Percentiles rank a stretch among this genome's conserved stretches.
These are phyloP conservation scores for Sylvilagus bachmani DNA, from an alignment of 2,113 vertebrate species.

Conservation along the genomic window DNA sequence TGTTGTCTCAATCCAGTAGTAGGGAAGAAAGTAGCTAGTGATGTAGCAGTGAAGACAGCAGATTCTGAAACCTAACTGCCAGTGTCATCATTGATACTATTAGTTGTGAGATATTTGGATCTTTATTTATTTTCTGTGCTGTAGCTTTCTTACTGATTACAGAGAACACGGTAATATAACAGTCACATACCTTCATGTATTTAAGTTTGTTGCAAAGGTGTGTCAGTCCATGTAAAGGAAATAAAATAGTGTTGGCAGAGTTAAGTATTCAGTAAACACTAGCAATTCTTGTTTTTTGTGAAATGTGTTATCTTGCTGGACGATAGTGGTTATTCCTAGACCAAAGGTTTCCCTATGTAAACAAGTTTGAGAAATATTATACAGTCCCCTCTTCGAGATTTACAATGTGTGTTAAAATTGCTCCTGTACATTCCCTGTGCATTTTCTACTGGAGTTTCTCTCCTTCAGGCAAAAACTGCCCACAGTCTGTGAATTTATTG, in stretches of 20 bases:
- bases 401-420: not conserved
- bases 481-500: not conserved
- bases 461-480: not conserved
- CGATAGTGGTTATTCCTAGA: not conserved
- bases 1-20: not conserved
- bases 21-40: not conserved
- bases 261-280: not conserved
- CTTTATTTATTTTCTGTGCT: not conserved
- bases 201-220: not conserved
- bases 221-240: not conserved
- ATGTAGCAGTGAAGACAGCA: not conserved
- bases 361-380: slow-evolving; percentile 29
- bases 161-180: not conserved
- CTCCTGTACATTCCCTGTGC: not conserved
- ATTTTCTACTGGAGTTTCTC: not conserved
- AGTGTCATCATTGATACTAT: not conserved
- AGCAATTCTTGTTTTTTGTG: not conserved
- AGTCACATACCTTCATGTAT: not conserved
- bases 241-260: not conserved
- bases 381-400: not conserved
- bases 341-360: not conserved
- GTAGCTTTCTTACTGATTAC: not conserved
- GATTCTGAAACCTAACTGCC: not conserved
- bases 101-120: not conserved
- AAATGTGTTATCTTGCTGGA: not conserved